These are phyloP conservation scores for Stenoptilia bipunctidactyla DNA, from an alignment of 2,888 invertebrate species.

Conservation along the genomic window DNA sequence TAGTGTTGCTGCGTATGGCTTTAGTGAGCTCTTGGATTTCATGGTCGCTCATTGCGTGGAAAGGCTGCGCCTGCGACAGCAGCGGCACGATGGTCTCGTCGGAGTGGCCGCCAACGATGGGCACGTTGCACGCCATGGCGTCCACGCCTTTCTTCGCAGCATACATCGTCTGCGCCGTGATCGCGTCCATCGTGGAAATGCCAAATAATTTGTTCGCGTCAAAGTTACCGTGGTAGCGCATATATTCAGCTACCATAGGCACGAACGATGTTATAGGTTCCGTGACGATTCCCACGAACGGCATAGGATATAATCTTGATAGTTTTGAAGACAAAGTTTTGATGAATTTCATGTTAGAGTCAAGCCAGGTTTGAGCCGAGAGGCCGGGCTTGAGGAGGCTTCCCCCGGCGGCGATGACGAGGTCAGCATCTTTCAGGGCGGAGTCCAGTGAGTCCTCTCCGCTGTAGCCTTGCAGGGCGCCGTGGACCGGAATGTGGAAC, in stretches of 20 bases:
- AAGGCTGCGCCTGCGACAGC: constrained; percentile 77
- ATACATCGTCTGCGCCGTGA: constrained; percentile 82
- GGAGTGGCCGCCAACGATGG: constrained; percentile 84
- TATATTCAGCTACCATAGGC: constrained; percentile 54
- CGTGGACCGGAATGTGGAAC: constrained; percentile 51
- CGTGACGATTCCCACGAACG: constrained; percentile 49
- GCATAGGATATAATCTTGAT: constrained; percentile 34
- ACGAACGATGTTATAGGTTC: constrained; percentile 56
- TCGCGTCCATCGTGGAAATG: constrained; percentile 78
- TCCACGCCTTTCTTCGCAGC: constrained; percentile 74
- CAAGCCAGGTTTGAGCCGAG: constrained; percentile 72
- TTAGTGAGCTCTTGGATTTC: constrained; percentile 35
- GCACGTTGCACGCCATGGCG: constrained; percentile 76
- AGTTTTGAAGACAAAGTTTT: constrained; percentile 32
- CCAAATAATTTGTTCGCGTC: constrained; percentile 79
- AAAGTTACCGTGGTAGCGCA: constrained; percentile 49
- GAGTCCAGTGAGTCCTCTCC: constrained; percentile 31
- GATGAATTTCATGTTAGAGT: constrained; percentile 46
- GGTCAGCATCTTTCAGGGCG: constrained; percentile 66
- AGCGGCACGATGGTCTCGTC: constrained; percentile 82
- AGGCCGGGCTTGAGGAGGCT: constrained; percentile 71
- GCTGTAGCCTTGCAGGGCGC: constrained; percentile 31
- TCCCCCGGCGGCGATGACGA: constrained; percentile 78
- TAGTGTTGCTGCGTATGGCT: constrained; percentile 70
- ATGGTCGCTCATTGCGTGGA: constrained; percentile 53